A percentile compares a stretch with the other conserved stretches of the same genome.
Conservation (phyloP, 2,888 invertebrate genomes). For the Cacoxenus indagator region DNA sequence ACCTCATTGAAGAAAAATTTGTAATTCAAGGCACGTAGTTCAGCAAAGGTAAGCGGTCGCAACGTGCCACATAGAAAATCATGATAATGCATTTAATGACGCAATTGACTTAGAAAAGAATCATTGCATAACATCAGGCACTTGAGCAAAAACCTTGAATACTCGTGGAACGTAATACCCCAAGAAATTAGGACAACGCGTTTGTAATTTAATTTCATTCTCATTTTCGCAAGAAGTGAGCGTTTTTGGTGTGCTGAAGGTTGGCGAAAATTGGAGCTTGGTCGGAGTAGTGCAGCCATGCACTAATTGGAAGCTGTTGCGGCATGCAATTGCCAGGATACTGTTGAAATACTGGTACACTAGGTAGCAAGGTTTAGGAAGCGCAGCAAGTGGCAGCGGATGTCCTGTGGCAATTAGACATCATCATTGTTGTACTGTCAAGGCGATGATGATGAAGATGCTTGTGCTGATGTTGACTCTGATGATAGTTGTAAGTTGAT, state of each 20-base stretch:
- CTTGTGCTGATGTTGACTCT: constrained; percentile 24
- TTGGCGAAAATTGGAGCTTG: constrained; percentile 8
- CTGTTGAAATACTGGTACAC: background rate
- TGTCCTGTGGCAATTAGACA: constrained; percentile 21
- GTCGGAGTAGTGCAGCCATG: background rate
- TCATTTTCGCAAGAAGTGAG: constrained; percentile 24
- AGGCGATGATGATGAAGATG: constrained; percentile 27
- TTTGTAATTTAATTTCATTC: background rate
- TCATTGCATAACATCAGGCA: constrained; percentile 38
- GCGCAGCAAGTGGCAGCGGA: background rate
- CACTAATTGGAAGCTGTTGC: constrained; percentile 13
- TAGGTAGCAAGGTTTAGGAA: background rate
- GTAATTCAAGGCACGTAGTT: constrained; percentile 56
- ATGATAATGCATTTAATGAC: constrained; percentile 57
- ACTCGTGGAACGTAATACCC: background rate
- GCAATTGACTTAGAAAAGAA: constrained; percentile 40
- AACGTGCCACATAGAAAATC: constrained; percentile 28
- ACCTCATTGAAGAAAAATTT: constrained; percentile 40
- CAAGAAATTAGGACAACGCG: background rate
- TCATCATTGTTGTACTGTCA: background rate
- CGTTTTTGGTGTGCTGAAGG: background rate
- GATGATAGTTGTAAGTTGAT: constrained; percentile 9
- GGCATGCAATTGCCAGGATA: background rate
- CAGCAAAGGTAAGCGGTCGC: background rate
- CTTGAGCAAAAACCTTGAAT: constrained; percentile 42